Evolutionary conservation across 1,140 invertebrate species (phyloP).

Genomic region (Octopus sinensis): DNA sequence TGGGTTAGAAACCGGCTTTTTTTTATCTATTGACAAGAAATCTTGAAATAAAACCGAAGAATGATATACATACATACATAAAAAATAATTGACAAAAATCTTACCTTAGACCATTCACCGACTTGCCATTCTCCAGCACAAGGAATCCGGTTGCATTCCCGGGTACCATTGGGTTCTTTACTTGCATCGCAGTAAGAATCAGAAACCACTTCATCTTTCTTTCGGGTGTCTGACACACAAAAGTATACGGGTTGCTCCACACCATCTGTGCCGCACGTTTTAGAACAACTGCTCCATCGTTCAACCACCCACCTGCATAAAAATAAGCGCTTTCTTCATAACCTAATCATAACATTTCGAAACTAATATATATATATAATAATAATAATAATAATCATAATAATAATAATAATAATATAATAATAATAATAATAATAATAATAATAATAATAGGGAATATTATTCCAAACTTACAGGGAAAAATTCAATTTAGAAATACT

Average conservation of each 20-base stretch:
- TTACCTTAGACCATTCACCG: conserved; percentile 43
- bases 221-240: conserved; percentile 61
- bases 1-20: no score
- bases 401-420: no score
- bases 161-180: conserved; percentile 29
- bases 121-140: conserved; percentile 46
- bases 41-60: no score
- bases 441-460: no score
- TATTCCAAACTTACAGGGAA: no score
- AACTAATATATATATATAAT: no score
- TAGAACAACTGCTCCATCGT: conserved; percentile 67
- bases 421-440: no score
- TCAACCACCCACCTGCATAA: conserved; percentile 61
- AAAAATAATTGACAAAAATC: neutral
- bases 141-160: conserved; percentile 38
- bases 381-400: no score
- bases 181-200: conserved; percentile 58
- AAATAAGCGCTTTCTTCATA: neutral
- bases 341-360: no score
- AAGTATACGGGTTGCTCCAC: conserved; percentile 65
- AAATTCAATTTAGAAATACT: no score
- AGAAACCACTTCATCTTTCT: conserved; percentile 60
- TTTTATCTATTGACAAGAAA: no score
- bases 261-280: conserved; percentile 65
- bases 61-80: no score